Evolutionary conservation across 2,113 vertebrate genomes (phyloP), one percentile per base, ranked within the genome.

Genomic region (Laticauda laticaudata): DNA sequence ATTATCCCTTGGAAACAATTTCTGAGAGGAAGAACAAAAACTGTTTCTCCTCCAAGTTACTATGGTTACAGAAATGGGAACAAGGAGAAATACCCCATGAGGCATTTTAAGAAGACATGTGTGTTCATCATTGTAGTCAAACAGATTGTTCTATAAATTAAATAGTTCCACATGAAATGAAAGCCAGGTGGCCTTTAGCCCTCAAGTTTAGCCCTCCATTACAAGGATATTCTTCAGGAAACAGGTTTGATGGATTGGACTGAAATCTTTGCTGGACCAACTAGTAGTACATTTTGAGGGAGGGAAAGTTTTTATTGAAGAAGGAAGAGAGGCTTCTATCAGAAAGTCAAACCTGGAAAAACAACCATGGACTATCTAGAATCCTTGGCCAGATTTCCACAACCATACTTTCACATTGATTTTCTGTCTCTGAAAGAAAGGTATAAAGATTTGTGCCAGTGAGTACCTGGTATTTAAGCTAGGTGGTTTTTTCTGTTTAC

Each of bases 131-230:
- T 94, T 95, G 93, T 95, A 95, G 95, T 95, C 96, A 94, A 91
- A 91, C 93, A 93, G 94, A 92, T 94, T 95, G 95, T 95, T 95
- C 95, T 93, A 96, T 91, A 96, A 96, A 95, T 97, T 96, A 96
- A 93, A 94, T 92, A 96, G 93, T 94, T 97, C 94, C 90, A 94
- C 95, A 95, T 95, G 95, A 93, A 95, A 94, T 95, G 91, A 95
- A 94, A 96, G 95, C 93, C 94, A 95, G 94, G 89, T 93, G 90
- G 94, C 87, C 95, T 95, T 94, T 96, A 94, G 92, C 92, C 93
- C 90, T 96, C 61, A 48, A 92, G 95, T 94, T 75, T 93, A 94
- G 85, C 90, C 91, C 45, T 45, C 45, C 91, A 91, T 88, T 93
- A 94, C 45, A 95, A 45, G 54, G 34, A 57, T 96, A 92, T 94